Percentiles rank a stretch among this genome's conserved stretches.
Evolutionary conservation across 2,113 vertebrate genomes (phyloP).

Genomic region (Apaloderma vittatum): DNA sequence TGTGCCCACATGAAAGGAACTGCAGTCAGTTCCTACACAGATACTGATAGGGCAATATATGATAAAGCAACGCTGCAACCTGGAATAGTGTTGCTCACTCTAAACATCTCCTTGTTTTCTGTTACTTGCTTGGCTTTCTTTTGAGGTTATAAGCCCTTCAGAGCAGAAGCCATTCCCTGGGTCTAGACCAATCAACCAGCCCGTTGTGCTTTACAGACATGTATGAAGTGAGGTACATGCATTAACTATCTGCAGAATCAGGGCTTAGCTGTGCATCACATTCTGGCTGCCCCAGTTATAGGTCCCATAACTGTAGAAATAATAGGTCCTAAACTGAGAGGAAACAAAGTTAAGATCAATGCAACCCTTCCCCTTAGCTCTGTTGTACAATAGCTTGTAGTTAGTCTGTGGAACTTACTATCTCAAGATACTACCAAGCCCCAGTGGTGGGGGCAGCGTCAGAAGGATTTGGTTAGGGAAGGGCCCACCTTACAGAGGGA

Average conservation of each 20-base stretch:
- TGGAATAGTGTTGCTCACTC: not conserved
- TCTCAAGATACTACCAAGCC: not conserved
- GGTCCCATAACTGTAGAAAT: not conserved
- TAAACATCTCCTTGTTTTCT: not conserved
- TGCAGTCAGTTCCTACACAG: not conserved
- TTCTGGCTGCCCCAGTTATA: not conserved
- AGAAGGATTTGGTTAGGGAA: not conserved
- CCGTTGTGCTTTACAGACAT: rapidly evolving
- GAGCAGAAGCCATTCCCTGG: not conserved
- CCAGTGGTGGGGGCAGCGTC: not conserved
- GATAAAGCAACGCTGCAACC: not conserved
- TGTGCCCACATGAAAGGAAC: not conserved
- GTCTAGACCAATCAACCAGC: not conserved
- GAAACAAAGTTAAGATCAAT: not conserved
- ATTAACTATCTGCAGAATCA: not conserved
- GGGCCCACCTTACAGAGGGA: not conserved
- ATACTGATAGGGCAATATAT: not conserved
- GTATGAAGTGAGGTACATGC: not conserved
- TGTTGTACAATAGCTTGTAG: not conserved
- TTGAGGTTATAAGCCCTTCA: not conserved
- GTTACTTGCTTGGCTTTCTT: not conserved
- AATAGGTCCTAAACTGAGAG: not conserved
- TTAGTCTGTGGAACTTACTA: not conserved
- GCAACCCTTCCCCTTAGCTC: not conserved
- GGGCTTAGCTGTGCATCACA: not conserved